Evolutionary conservation across 2,888 invertebrate species (phyloP).

Genomic region (Diloba caeruleocephala): DNA sequence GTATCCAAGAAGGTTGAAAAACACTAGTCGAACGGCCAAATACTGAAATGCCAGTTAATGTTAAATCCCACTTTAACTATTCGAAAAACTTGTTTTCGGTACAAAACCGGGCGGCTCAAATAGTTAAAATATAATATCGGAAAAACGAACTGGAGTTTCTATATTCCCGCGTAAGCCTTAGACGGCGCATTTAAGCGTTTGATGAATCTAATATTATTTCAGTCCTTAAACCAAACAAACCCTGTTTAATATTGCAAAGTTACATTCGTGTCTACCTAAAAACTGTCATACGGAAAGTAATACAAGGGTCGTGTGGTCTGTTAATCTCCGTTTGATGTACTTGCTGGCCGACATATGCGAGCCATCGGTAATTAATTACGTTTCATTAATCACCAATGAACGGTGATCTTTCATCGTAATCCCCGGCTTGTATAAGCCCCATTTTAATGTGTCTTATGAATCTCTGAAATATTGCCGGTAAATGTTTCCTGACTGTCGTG

Average conservation of each 20-base stretch:
- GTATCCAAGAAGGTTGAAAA: too few relatives aligned
- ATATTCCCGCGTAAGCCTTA: too few relatives aligned
- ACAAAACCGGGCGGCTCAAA: too few relatives aligned
- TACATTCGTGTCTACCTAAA: slow-evolving; percentile 1
- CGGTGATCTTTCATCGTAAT: slow-evolving; percentile 59
- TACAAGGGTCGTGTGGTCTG: slow-evolving; percentile 31
- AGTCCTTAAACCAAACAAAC: background rate
- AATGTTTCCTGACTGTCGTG: slow-evolving; percentile 1
- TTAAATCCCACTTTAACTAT: too few relatives aligned
- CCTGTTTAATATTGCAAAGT: background rate
- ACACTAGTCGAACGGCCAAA: too few relatives aligned
- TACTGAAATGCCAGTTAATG: too few relatives aligned
- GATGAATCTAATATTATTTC: too few relatives aligned
- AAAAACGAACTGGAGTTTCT: too few relatives aligned
- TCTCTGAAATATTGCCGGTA: slow-evolving; percentile 15
- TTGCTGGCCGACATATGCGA: slow-evolving; percentile 47
- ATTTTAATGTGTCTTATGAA: slow-evolving; percentile 29
- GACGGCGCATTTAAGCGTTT: too few relatives aligned
- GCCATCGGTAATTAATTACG: slow-evolving; percentile 68
- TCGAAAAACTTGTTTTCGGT: too few relatives aligned
- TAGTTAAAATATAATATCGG: too few relatives aligned
- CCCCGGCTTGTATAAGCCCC: slow-evolving; percentile 38
- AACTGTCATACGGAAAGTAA: slow-evolving; percentile 48
- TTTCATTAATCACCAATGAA: slow-evolving; percentile 69
- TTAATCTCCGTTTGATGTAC: slow-evolving; percentile 46